phyloP scores from a whole-genome alignment of 2,797 vertebrate species.

The Buphagus erythrorhynchus region DNA sequence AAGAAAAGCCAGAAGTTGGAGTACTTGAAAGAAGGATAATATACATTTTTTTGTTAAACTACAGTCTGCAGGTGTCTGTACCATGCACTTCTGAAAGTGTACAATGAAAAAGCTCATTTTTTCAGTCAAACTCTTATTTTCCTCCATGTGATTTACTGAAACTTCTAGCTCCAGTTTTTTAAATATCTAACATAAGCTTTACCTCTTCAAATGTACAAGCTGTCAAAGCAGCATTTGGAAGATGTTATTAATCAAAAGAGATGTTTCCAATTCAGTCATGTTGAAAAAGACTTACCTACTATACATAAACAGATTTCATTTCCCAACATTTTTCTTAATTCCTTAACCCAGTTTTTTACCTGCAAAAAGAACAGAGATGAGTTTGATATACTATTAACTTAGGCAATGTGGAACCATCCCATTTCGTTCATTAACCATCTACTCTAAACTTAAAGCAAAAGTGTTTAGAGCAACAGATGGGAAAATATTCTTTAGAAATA shows the following conservation, averaged over 20 bases:
- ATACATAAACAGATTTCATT: slow-evolving; percentile 99
- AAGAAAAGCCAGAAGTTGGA: neutral
- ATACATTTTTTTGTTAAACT: neutral
- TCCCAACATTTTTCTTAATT: slow-evolving; percentile 98
- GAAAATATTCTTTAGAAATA: neutral
- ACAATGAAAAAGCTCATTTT: neutral
- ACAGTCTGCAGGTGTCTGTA: neutral
- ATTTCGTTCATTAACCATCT: neutral
- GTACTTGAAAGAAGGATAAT: neutral
- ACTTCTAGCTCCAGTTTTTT: neutral
- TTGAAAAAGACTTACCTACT: slow-evolving; percentile 87
- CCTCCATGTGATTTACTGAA: neutral
- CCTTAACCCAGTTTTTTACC: slow-evolving; percentile 99
- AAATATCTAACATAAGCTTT: neutral
- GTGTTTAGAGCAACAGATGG: neutral
- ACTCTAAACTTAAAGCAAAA: neutral
- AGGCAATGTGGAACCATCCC: neutral
- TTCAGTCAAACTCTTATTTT: neutral
- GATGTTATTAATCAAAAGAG: neutral
- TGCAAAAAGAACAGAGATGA: slow-evolving; percentile 65
- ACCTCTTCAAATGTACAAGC: neutral
- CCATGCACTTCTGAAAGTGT: neutral
- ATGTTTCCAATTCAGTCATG: neutral
- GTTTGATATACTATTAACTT: neutral
- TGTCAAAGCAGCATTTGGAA: neutral